Percentiles rank a stretch among this genome's conserved stretches.
These are phyloP conservation scores for Schrankia costaestrigalis DNA, from an alignment of 2,888 invertebrate species.

Conservation along the genomic window DNA sequence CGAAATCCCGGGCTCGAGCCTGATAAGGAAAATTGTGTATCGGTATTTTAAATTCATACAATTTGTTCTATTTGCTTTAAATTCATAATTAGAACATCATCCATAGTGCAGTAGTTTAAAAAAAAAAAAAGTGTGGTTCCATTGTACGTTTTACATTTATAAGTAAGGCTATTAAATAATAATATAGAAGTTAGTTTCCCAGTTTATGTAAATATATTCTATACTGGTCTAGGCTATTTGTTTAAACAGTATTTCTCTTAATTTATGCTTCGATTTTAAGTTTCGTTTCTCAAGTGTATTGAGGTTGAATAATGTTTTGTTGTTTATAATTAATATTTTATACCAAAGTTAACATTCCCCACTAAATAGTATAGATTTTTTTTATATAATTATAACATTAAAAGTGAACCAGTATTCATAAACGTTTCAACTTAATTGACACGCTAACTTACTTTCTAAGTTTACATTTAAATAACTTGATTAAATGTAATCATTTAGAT, in stretches of 20 bases:
- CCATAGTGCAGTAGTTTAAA: no score
- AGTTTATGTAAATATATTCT: slow-evolving; percentile 71
- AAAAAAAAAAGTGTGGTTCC: no score
- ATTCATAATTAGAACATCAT: no score
- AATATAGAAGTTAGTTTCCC: slow-evolving; percentile 53
- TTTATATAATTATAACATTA: slow-evolving; percentile 37
- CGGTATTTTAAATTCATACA: no score
- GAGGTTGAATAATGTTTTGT: slow-evolving; percentile 75
- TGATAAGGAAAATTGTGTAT: no score
- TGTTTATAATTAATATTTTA: slow-evolving; percentile 80
- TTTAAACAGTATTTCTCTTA: slow-evolving; percentile 77
- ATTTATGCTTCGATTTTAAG: slow-evolving; percentile 76
- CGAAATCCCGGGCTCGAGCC: no score
- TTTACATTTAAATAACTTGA: slow-evolving; percentile 62
- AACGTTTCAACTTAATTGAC: slow-evolving; percentile 52
- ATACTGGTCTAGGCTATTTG: slow-evolving; percentile 64
- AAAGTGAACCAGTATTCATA: slow-evolving; percentile 44
- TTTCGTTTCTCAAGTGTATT: slow-evolving; percentile 68
- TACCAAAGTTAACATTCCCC: slow-evolving; percentile 89
- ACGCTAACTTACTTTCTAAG: slow-evolving; percentile 59
- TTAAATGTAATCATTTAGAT: slow-evolving; percentile 69
- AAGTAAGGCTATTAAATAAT: slow-evolving; percentile 32
- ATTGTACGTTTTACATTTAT: slow-evolving; percentile 3
- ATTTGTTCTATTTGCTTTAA: no score
- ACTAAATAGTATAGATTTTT: slow-evolving; percentile 75